Evolutionary conservation across 2,113 vertebrate genomes (phyloP), one percentile per base, ranked within the genome.

Genomic region (Glaucidium brasilianum): DNA sequence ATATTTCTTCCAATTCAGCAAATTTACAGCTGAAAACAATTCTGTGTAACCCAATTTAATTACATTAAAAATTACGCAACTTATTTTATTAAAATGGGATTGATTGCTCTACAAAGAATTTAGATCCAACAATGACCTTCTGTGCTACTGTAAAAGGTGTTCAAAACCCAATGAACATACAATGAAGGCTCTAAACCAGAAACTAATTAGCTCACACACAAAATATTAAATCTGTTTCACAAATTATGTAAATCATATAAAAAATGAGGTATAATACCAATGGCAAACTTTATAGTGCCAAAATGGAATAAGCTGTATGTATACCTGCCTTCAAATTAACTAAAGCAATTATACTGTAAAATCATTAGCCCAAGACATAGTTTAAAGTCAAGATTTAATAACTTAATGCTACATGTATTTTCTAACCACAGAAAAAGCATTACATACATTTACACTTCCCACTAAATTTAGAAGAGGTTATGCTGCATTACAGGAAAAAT

Each of bases 201-300:
- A 96, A 85, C 88, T 96, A 97, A 97, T 97, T 97, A 96, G 79
- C 90, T 97, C 85, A 77, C 69, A 86, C 64, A 71, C 93, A 91
- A 96, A 97, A 96, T 97, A 97, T 94, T 96, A 95, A 95, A 96
- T 96, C 95, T 96, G 96, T 96, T 97, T 96, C 97, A 97, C 95
- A 96, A 97, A 96, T 96, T 97, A 96, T 95, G 96, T 95, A 97
- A 97, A 97, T 96, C 96, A 97, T 94, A 91, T 85, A 92, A 93
- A 92, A 94, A 94, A 95, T 93, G 95, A 97, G 96, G 95, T 96
- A 85, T 96, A 96, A 96, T 96, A 97, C 92, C 96, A 97, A 96
- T 96, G 95, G 97, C 95, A 97, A 97, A 97, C 94, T 97, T 94
- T 97, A 92, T 88, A 94, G 95, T 95, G 95, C 94, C 96, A 96